phyloP scores from a whole-genome alignment of 1,140 invertebrate genomes.

The Metaphire vulgaris region DNA sequence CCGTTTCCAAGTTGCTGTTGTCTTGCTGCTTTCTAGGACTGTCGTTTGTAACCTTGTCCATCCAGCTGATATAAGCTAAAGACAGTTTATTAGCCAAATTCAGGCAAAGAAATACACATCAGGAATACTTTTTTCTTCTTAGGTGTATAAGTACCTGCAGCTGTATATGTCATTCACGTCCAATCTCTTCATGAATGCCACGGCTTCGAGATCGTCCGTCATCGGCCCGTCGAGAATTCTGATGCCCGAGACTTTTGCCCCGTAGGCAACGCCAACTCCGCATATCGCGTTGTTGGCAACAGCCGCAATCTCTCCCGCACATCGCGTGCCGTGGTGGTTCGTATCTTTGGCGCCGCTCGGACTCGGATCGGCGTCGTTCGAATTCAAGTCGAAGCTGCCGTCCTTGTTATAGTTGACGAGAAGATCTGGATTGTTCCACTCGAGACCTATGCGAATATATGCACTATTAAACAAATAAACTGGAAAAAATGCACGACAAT shows the following conservation, averaged over 20 bases:
- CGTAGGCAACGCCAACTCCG: constrained; percentile 50
- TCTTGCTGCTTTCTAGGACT: too few relatives aligned
- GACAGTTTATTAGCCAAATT: too few relatives aligned
- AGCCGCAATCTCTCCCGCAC: constrained; percentile 53
- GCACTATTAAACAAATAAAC: constrained; percentile 4
- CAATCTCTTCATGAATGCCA: constrained; percentile 49
- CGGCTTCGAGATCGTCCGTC: constrained; percentile 52
- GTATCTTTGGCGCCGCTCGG: constrained; percentile 35
- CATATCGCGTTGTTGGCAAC: constrained; percentile 45
- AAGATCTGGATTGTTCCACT: constrained; percentile 48
- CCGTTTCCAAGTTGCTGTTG: too few relatives aligned
- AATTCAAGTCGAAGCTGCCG: constrained; percentile 52
- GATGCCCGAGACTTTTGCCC: constrained; percentile 46
- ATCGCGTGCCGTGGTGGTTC: constrained; percentile 37
- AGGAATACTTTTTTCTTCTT: too few relatives aligned
- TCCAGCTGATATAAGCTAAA: too few relatives aligned
- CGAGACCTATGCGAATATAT: constrained; percentile 39
- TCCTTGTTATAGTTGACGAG: constrained; percentile 44
- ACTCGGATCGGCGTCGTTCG: constrained; percentile 50
- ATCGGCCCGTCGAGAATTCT: constrained; percentile 51
- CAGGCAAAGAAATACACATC: too few relatives aligned
- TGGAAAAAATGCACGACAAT: background rate
- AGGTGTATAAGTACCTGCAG: too few relatives aligned
- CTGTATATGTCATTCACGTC: constrained; percentile 52
- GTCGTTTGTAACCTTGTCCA: too few relatives aligned